Base-by-base conservation (phyloP, 2,888 invertebrate genomes). In the Noctuana brunneofusca region DNA sequence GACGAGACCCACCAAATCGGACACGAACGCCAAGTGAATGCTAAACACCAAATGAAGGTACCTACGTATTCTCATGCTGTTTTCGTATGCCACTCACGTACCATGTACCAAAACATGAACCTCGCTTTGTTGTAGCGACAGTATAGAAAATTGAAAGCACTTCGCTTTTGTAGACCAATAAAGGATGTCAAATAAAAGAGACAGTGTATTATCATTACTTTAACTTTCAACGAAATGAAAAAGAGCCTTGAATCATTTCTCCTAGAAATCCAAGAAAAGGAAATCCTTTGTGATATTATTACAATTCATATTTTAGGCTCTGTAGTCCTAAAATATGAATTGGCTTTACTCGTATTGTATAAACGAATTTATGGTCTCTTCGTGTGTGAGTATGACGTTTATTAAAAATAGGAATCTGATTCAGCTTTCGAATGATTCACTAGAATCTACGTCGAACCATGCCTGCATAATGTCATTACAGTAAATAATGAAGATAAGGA, bases 1-100 rank as follows among this genome's bases (percentile, higher is more conserved):
- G n/a, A n/a, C n/a, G n/a, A n/a, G n/a, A n/a, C n/a, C 71, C 65
- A 68, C 76, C 74, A 71, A 74, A 75, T 70, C 68, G 66, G 69
- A 71, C 65, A 63, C 66, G 65, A 52, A 66, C 74, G 73, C 22
- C 54, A 6, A 46, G 18, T 24, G 55, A 48, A 62, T 62, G n/a
- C 59, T 22, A 12, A 43, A 43, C 43, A 41, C 16, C 3, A 53
- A 38, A 52, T 30, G 32, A 16, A 30, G 18, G 14, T 32, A 35
- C 30, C 16, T 24, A 38, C 62, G 48, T 24, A 22, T 49, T 54
- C 32, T 35, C 54, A 24, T 24, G 14, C 27, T 18, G 27, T 35
- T 60, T 59, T 46, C 20, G 62, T 48, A 62, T 55, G 48, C 62
- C 20, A 3, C 49, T 24, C 32, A 5, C 55, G 41, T 49, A 24